phyloP scores from a whole-genome alignment of 2,797 vertebrate genomes.

The Darevskia mixta region DNA sequence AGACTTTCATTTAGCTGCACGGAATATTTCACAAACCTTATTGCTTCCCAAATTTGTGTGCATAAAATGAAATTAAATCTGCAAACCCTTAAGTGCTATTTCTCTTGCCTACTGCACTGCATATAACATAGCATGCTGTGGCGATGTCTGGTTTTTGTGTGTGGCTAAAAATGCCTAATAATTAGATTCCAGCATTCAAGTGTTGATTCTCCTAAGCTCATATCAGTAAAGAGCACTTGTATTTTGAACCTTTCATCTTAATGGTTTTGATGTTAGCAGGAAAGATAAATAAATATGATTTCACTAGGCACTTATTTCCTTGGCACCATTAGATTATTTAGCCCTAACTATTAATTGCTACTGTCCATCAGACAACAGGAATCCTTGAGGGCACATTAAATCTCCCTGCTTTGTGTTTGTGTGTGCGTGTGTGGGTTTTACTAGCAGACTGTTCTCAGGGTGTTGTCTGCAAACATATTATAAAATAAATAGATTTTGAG shows the following conservation, averaged over 20 bases:
- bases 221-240: neutral
- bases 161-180: neutral
- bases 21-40: neutral
- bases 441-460: neutral
- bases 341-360: neutral
- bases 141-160: neutral
- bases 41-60: slow-evolving; percentile 15
- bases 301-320: neutral
- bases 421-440: neutral
- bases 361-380: neutral
- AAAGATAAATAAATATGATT: slow-evolving; percentile 15
- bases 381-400: slow-evolving; percentile 8
- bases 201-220: neutral
- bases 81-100: neutral
- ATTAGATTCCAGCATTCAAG: slow-evolving; percentile 12
- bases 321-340: neutral
- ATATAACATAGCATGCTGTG: neutral
- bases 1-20: neutral
- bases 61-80: neutral
- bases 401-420: neutral
- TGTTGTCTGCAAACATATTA: slow-evolving; percentile 13
- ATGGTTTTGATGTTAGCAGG: neutral
- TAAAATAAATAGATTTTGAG: slow-evolving; percentile 42
- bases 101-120: neutral
- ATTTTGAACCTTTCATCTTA: neutral